Evolutionary conservation across 2,797 vertebrate genomes (phyloP).

Genomic region (Dicrostonyx torquatus): DNA sequence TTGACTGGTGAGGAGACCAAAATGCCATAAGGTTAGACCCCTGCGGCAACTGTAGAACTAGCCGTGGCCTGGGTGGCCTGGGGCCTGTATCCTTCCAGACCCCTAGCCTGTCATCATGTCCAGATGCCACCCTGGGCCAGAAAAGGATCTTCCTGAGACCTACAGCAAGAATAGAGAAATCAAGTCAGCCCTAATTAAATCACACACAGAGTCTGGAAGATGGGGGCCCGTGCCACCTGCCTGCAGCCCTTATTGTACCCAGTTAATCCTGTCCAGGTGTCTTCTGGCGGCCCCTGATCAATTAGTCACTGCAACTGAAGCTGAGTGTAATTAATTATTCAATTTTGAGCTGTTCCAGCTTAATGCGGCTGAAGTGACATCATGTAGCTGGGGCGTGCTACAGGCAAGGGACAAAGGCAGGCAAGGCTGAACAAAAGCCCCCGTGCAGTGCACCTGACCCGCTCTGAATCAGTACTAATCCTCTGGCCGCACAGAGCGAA

Average conservation of each 20-base stretch:
- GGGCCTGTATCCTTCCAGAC: not conserved
- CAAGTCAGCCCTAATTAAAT: slow-evolving; percentile 72
- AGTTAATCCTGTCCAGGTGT: slow-evolving; percentile 79
- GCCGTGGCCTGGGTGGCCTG: not conserved
- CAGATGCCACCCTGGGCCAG: not conserved
- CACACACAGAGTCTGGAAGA: slow-evolving; percentile 30
- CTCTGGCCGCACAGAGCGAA: not conserved
- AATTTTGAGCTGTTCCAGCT: slow-evolving; percentile 75
- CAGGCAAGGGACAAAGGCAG: slow-evolving; percentile 66
- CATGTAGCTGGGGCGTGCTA: slow-evolving; percentile 40
- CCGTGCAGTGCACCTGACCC: slow-evolving; percentile 58
- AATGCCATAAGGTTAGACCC: not conserved
- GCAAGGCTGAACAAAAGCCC: slow-evolving; percentile 66
- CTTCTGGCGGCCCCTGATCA: slow-evolving; percentile 70
- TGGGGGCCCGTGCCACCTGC: slow-evolving; percentile 64
- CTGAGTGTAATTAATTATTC: slow-evolving; percentile 81
- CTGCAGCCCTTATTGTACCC: slow-evolving; percentile 49
- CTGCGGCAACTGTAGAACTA: not conserved
- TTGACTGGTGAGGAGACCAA: not conserved
- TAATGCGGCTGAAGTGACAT: slow-evolving; percentile 75
- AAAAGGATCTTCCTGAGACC: not conserved
- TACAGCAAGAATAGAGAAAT: slow-evolving; percentile 56
- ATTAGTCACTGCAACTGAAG: slow-evolving; percentile 72
- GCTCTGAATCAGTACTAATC: slow-evolving; percentile 29
- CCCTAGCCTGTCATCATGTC: not conserved